Conservation (phyloP, 2,113 vertebrate species). For the Origma solitaria region DNA sequence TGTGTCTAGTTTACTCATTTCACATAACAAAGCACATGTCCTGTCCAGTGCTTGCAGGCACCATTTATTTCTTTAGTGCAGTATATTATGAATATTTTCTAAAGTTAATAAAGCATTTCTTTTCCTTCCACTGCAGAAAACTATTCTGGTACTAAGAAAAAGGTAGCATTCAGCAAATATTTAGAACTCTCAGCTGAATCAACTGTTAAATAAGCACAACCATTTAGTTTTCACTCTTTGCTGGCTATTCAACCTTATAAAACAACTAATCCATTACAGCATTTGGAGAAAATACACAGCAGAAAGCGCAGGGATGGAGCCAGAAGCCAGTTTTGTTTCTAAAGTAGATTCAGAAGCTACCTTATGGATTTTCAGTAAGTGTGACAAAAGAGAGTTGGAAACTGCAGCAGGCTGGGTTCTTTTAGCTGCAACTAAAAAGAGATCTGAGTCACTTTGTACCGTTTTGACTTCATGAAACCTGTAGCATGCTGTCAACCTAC, state of each 20-base stretch:
- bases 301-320: not conserved
- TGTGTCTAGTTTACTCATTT: not conserved
- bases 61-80: not conserved
- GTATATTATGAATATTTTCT: not conserved
- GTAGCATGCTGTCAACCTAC: not conserved
- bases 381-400: not conserved
- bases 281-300: not conserved
- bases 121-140: not conserved
- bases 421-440: constrained; percentile 18
- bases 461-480: not conserved
- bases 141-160: not conserved
- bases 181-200: not conserved
- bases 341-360: not conserved
- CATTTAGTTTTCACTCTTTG: not conserved
- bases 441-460: not conserved
- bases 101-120: not conserved
- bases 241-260: not conserved
- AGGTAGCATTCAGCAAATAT: not conserved
- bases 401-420: not conserved
- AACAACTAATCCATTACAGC: not conserved
- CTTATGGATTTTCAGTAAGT: not conserved
- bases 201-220: not conserved
- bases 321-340: not conserved
- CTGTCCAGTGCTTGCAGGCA: not conserved
- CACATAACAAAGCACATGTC: not conserved